These are phyloP conservation scores for Sialis lutaria DNA, from an alignment of 2,888 invertebrate species.

Conservation along the genomic window DNA sequence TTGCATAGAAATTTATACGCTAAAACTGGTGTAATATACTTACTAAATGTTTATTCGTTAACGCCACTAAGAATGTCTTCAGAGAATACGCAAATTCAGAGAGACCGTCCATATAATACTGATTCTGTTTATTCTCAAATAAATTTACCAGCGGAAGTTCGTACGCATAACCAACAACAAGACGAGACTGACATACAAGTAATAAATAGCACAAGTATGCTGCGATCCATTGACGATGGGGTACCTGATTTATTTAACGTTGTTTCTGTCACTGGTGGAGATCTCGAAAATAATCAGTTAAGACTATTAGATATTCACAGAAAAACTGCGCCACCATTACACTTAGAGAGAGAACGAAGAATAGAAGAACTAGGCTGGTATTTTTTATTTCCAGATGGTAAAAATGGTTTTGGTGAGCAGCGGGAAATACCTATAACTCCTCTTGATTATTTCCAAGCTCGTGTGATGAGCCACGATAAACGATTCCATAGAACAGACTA, in stretches of 20 bases:
- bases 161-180: too few relatives aligned
- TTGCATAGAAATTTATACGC: constrained; percentile 6
- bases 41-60: constrained; percentile 5
- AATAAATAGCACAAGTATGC: constrained; percentile 5
- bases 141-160: too few relatives aligned
- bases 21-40: constrained; percentile 3
- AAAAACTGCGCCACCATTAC: constrained; percentile 4
- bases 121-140: too few relatives aligned
- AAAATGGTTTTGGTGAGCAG: constrained; percentile 8
- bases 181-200: background rate
- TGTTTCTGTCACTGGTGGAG: constrained; percentile 1
- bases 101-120: too few relatives aligned
- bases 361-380: constrained; percentile 7
- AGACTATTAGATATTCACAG: background rate
- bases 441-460: constrained; percentile 6
- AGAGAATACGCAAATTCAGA: background rate
- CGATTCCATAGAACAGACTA: constrained; percentile 12
- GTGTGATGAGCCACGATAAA: constrained; percentile 6
- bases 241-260: constrained; percentile 6
- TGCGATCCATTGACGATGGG: constrained; percentile 5
- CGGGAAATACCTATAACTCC: background rate
- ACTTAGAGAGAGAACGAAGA: constrained; percentile 5
- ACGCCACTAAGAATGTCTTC: constrained; percentile 4
- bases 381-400: constrained; percentile 7
- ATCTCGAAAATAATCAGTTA: background rate